Evolutionary conservation across 2,797 vertebrate genomes (phyloP).

Genomic region (Heteromormyrus szaboi): DNA sequence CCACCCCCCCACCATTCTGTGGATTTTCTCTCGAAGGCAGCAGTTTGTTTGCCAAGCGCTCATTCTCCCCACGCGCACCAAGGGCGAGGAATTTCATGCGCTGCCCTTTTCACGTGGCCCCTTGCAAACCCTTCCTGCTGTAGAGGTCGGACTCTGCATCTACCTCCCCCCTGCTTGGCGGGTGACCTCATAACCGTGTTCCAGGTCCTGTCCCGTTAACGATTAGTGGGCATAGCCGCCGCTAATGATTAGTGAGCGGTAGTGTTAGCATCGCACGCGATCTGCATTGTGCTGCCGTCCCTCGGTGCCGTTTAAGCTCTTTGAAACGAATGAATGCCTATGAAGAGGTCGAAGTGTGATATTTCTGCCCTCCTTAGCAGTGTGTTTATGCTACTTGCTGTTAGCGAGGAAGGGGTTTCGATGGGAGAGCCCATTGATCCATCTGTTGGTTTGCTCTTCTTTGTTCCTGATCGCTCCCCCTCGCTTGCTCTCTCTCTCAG

Average conservation of each 20-base stretch:
- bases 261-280: not conserved
- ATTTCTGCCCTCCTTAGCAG: not conserved
- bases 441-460: not conserved
- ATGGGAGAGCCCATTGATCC: not conserved
- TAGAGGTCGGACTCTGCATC: conserved; percentile 27
- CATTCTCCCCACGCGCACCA: conserved; percentile 37
- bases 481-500: conserved; percentile 3
- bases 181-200: not conserved
- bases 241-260: not conserved
- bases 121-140: conserved; percentile 17
- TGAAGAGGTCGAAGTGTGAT: not conserved
- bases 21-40: conserved; percentile 32
- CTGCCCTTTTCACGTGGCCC: conserved; percentile 28
- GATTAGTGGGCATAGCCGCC: not conserved
- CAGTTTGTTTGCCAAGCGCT: conserved; percentile 40
- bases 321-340: not conserved
- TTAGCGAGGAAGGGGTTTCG: not conserved
- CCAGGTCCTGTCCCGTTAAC: not conserved
- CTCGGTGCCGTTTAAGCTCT: not conserved
- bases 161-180: not conserved
- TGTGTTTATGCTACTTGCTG: not conserved
- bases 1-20: conserved; percentile 15
- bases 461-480: not conserved
- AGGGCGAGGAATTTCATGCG: conserved; percentile 22
- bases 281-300: not conserved